phyloP scores from a whole-genome alignment of 2,797 vertebrate genomes.

The Danio albolineatus region DNA sequence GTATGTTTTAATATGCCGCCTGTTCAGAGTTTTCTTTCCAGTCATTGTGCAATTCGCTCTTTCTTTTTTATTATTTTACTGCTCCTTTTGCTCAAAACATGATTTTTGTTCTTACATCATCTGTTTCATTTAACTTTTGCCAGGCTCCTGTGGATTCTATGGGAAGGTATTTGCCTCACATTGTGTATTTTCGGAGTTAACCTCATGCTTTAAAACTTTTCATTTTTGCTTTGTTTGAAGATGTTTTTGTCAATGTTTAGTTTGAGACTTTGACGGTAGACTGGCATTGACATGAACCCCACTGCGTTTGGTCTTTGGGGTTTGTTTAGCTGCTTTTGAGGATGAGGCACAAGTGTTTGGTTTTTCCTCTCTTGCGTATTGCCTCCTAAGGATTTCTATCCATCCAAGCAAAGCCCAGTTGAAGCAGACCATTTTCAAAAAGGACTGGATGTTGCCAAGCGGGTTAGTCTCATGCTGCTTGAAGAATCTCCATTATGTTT shows the following conservation, averaged over 20 bases:
- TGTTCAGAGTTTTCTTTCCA: slow-evolving; percentile 40
- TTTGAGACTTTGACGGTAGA: slow-evolving; percentile 42
- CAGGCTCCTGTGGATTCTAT: slow-evolving; percentile 42
- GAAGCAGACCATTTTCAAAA: slow-evolving; percentile 35
- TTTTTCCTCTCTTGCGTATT: slow-evolving; percentile 28
- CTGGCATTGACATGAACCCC: slow-evolving; percentile 38
- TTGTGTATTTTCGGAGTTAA: slow-evolving; percentile 46
- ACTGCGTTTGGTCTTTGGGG: slow-evolving; percentile 19
- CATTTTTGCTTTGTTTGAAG: slow-evolving; percentile 28
- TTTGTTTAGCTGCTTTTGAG: slow-evolving; percentile 51
- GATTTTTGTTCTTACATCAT: slow-evolving; percentile 8
- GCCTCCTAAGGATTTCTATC: not conserved
- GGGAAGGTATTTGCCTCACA: slow-evolving; percentile 10
- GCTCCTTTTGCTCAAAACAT: slow-evolving; percentile 15
- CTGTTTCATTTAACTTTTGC: slow-evolving; percentile 36
- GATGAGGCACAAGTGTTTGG: slow-evolving; percentile 41
- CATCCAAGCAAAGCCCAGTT: slow-evolving; percentile 16
- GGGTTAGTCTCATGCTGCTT: slow-evolving; percentile 36
- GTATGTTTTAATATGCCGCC: slow-evolving; percentile 35
- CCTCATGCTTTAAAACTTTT: slow-evolving; percentile 40
- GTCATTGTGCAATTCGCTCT: slow-evolving; percentile 4
- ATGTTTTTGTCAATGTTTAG: slow-evolving; percentile 40
- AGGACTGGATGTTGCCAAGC: slow-evolving; percentile 15
- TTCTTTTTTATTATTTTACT: not conserved
- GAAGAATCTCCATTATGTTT: slow-evolving; percentile 37